Evolutionary conservation across 2,888 invertebrate genomes (phyloP).

Genomic region (Lapara coniferarum): DNA sequence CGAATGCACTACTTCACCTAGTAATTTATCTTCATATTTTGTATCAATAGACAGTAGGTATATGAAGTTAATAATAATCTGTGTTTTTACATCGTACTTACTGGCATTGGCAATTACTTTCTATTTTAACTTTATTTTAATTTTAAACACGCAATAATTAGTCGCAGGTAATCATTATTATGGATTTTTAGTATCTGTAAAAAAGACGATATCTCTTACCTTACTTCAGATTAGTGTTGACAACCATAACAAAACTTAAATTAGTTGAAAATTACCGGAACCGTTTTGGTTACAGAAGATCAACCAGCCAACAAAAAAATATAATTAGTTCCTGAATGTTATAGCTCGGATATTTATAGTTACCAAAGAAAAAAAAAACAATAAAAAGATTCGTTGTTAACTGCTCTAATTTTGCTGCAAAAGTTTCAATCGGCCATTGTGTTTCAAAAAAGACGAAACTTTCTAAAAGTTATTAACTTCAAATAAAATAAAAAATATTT

Average conservation of each 20-base stretch:
- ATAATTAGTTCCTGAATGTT: conserved; percentile 17
- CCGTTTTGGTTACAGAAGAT: conserved; percentile 50
- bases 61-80: conserved; percentile 25
- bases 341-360: conserved; percentile 28
- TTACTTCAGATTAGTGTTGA: conserved; percentile 51
- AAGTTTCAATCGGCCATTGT: conserved; percentile 5
- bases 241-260: conserved; percentile 55
- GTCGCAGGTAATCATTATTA: too few species aligned
- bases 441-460: background rate
- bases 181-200: background rate
- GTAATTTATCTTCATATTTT: conserved; percentile 74
- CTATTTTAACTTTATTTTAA: background rate
- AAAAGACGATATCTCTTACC: conserved; percentile 37
- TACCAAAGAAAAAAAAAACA: conserved; percentile 27
- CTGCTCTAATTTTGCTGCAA: background rate
- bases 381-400: background rate
- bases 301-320: conserved; percentile 32
- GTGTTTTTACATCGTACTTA: background rate
- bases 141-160: too few species aligned
- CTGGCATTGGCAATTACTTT: background rate
- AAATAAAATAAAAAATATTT: conserved; percentile 30
- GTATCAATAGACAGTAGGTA: conserved; percentile 37
- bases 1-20: conserved; percentile 76
- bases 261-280: conserved; percentile 67
- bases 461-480: conserved; percentile 25